A percentile compares a stretch with the other conserved stretches of the same genome.
Conservation (phyloP, 2,888 invertebrate species). For the Helobdella robusta region DNA sequence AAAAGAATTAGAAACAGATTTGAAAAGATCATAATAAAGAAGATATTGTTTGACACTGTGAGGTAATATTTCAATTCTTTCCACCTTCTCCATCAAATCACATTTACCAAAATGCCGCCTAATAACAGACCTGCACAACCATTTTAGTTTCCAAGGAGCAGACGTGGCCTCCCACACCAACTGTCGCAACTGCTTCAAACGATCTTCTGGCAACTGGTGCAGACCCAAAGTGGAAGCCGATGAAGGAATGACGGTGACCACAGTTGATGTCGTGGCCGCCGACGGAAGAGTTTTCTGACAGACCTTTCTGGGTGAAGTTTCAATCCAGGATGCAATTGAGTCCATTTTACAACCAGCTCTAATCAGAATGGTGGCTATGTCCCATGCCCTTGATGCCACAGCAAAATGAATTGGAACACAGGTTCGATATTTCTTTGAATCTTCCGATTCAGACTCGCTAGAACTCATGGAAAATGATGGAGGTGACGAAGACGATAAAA, state of each 20-base stretch:
- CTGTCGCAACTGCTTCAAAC: constrained; percentile 27
- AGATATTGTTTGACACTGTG: constrained; percentile 28
- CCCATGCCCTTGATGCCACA: constrained; percentile 32
- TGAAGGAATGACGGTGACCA: background rate
- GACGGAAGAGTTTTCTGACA: too few relatives aligned
- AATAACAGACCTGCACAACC: constrained; percentile 28
- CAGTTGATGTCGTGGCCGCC: background rate
- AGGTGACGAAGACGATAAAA: constrained; percentile 18
- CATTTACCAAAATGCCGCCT: constrained; percentile 29
- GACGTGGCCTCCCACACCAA: constrained; percentile 25
- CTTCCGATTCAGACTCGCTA: constrained; percentile 31
- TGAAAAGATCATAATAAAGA: constrained; percentile 33
- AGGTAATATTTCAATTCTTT: constrained; percentile 25
- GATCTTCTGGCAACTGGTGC: constrained; percentile 32
- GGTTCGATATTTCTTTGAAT: constrained; percentile 25
- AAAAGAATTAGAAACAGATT: constrained; percentile 32
- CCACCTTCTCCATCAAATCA: constrained; percentile 28
- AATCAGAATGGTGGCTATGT: constrained; percentile 34
- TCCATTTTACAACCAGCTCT: constrained; percentile 33
- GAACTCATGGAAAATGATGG: constrained; percentile 29
- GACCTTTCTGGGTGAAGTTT: constrained; percentile 9
- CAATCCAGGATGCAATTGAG: constrained; percentile 31
- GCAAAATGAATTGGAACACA: constrained; percentile 33
- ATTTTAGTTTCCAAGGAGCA: constrained; percentile 29
- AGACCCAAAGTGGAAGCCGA: constrained; percentile 19